A percentile compares a stretch with the other conserved stretches of the same genome.
Evolutionary conservation across 2,113 vertebrate genomes (phyloP).

Genomic region (Amazona guildingii): DNA sequence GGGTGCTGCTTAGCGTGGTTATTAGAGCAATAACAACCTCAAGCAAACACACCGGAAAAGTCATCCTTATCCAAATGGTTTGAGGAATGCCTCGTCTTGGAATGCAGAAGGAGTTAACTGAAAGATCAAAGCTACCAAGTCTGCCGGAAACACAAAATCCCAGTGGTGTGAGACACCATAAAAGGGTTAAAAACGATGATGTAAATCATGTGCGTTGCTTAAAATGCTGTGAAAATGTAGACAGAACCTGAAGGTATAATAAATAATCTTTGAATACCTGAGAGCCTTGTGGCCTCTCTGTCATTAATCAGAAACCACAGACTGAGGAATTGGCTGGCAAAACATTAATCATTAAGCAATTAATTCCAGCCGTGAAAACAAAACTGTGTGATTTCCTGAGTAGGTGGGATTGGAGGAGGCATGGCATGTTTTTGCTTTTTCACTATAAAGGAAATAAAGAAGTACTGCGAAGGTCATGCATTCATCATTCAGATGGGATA

Average conservation of each 20-base stretch:
- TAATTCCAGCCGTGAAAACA: conserved; percentile 42
- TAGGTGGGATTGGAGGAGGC: conserved; percentile 17
- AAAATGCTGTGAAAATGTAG: conserved; percentile 27
- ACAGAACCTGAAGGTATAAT: conserved; percentile 44
- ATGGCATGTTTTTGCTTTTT: not conserved
- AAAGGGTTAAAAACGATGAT: conserved; percentile 9
- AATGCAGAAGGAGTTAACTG: not conserved
- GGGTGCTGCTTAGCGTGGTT: not conserved
- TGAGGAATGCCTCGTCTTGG: not conserved
- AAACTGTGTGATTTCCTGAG: conserved; percentile 35
- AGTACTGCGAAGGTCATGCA: not conserved
- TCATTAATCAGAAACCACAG: conserved; percentile 66
- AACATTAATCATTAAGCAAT: conserved; percentile 61
- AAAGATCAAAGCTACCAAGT: conserved; percentile 24
- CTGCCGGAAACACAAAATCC: not conserved
- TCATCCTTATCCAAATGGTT: not conserved
- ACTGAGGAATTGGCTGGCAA: conserved; percentile 37
- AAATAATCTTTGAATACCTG: conserved; percentile 47
- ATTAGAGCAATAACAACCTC: not conserved
- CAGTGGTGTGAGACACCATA: not conserved
- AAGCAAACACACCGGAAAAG: conserved; percentile 8
- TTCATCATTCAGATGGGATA: not conserved
- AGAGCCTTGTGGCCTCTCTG: conserved; percentile 39
- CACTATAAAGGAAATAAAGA: not conserved
- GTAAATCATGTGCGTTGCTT: conserved; percentile 24